Evolutionary conservation across 2,113 vertebrate species (phyloP), one percentile per base, ranked within the genome.

Genomic region (Procavia capensis): DNA sequence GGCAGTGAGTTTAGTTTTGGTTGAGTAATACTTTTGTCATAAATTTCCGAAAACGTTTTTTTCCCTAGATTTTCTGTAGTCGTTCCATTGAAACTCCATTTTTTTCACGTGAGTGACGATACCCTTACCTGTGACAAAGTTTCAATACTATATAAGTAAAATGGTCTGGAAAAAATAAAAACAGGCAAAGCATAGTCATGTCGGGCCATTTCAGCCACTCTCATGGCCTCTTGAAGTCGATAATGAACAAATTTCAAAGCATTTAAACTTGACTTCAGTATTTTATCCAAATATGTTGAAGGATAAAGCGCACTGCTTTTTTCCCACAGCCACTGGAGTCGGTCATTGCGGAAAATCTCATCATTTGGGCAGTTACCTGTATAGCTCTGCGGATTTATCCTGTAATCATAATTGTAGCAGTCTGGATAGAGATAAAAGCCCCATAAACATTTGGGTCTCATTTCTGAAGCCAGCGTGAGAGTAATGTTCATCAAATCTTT

Each of bases 371-470:
- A 99, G 89, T 99, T 98, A 0, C 99, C 99, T 0, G 98, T 99
- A 96, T 99, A 99, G 0, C 74, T 95, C 0, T 98, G 96, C 3
- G 99, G 98, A n/a, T 99, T 98, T 75, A 98, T 97, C 94, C 99
- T 99, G 96, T 99, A 99, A 83, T 99, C 98, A 0, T 99, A 99
- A 97, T 99, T 99, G 97, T 99, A 99, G 97, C 99, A 99, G 94
- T 99, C 99, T 50, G 99, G 99, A 93, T 99, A 99, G 68, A 99
- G 98, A 85, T 99, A 99, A 98, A 99, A 99, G 17, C 99, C 99
- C 99, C 99, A 99, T 41, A 99, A 97, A 2, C 98, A 98, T 0
- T 98, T 97, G 1, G 99, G 99, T 86, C 99, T 98, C 86, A 98
- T 98, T 19, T 98, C 97, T 95, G 99, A 97, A 57, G 99, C 99